These are phyloP conservation scores for Plagodis dolabraria DNA, from an alignment of 2,888 invertebrate genomes.

Conservation along the genomic window DNA sequence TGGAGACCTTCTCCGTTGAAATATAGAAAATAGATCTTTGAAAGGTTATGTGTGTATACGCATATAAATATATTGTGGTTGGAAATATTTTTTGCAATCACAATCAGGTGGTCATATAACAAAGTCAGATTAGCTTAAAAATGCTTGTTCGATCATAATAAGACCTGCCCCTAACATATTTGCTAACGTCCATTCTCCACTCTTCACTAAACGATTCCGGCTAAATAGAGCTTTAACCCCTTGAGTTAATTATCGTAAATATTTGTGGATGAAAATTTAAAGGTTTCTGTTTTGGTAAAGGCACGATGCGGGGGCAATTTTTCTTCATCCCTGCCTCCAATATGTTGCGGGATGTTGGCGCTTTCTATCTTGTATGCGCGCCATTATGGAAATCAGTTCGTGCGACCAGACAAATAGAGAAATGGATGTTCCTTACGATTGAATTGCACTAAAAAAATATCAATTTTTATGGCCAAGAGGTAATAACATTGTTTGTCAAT, in stretches of 20 bases:
- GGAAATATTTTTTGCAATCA: no score
- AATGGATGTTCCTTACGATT: conserved; percentile 47
- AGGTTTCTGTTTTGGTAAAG: conserved; percentile 59
- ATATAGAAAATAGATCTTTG: no score
- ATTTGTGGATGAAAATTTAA: conserved; percentile 55
- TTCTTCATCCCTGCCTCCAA: conserved; percentile 71
- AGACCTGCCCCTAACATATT: conserved; percentile 54
- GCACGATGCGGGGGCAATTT: conserved; percentile 66
- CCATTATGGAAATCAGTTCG: conserved; percentile 71
- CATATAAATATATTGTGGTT: no score
- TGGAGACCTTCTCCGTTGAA: no score
- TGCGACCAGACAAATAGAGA: conserved; percentile 45
- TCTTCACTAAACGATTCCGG: conserved; percentile 25
- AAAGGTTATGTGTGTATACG: no score
- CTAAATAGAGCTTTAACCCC: conserved; percentile 35
- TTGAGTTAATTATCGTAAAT: conserved; percentile 40
- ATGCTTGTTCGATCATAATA: conserved; percentile 55
- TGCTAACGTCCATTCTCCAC: conserved; percentile 56
- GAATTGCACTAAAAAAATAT: conserved; percentile 17
- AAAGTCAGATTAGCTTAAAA: conserved; percentile 37
- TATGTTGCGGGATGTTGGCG: conserved; percentile 69
- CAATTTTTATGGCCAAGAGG: not conserved
- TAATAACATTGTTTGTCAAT: no score
- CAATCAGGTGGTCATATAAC: not conserved
- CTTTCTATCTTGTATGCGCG: conserved; percentile 68